Base-by-base conservation (phyloP, 2,113 vertebrate species). In the Carettochelys insculpta region DNA sequence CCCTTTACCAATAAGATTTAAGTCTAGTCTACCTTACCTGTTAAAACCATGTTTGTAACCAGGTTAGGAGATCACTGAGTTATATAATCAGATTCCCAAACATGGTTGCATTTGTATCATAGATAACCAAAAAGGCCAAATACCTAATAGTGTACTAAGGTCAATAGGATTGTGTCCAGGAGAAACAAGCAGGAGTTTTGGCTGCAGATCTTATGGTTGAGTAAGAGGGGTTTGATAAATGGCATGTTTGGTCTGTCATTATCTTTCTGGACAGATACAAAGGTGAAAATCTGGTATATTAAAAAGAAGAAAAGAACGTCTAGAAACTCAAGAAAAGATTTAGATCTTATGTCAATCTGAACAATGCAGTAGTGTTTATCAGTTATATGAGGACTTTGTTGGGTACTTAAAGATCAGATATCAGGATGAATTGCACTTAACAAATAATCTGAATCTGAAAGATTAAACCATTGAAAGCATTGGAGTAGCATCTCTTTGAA, bases 381-480 rank as follows among this genome's bases (percentile, higher is more conserved):
- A 61, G 76, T 82, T 71, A 86, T 65, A 53, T 54, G 14, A 75
- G 77, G 73, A 12, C 47, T 75, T 17, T 50, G 51, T 38, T 79
- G 61, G 76, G 79, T 61, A 90, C 78, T 65, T 86, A 90, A 90
- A 82, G 78, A 65, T 86, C 53, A n/a, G 47, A 77, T 34, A 4
- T 77, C 54, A 86, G 86, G 89, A 86, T 54, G 71, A 86, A 86
- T 86, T 86, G 52, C 54, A 47, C 31, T 76, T 90, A 90, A 81
- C 80, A 52, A 50, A 52, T 58, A 45, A 27, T 29, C 53, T 90
- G 81, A 90, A 86, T 61, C 27, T 80, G 82, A 85, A 85, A 65
- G 78, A 82, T 38, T 82, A 86, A 54, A 77, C 83, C 9, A 65
- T 68, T 86, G 43, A 48, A 48, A 77, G 24, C 24, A 34, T 47